Conservation (phyloP, 2,113 vertebrate genomes). For the Mormyrus iriodes region DNA sequence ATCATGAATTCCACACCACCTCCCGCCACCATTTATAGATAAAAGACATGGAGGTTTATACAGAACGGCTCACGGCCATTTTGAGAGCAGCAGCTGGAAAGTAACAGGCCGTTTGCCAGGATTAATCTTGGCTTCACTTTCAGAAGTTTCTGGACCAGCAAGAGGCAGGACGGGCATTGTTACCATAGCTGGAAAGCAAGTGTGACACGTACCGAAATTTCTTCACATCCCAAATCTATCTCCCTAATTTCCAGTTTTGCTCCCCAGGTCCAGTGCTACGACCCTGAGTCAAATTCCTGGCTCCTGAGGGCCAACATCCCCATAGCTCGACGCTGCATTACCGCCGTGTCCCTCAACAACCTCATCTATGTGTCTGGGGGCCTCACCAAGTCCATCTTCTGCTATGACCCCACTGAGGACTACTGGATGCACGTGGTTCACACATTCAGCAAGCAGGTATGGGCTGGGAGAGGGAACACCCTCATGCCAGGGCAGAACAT, state of each 20-base stretch:
- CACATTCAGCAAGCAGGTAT: slow-evolving; percentile 94
- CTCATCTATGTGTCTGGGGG: slow-evolving; percentile 94
- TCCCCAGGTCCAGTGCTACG: slow-evolving; percentile 90
- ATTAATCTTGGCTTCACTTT: neutral
- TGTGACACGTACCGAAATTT: neutral
- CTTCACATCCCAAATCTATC: neutral
- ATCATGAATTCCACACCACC: neutral
- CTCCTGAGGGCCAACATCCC: slow-evolving; percentile 89
- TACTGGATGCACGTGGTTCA: slow-evolving; percentile 97
- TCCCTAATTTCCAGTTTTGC: neutral
- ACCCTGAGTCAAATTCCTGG: slow-evolving; percentile 85
- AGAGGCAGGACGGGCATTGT: neutral
- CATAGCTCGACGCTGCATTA: slow-evolving; percentile 94
- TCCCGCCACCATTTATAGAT: neutral
- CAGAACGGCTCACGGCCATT: neutral
- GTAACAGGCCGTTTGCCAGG: neutral
- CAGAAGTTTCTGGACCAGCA: neutral
- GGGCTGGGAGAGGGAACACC: neutral
- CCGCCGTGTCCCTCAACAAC: slow-evolving; percentile 90
- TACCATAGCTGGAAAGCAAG: neutral
- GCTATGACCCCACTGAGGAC: slow-evolving; percentile 91
- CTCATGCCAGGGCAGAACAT: neutral
- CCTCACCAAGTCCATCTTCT: slow-evolving; percentile 91
- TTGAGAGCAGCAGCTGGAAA: neutral
- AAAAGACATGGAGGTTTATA: neutral